Conservation (phyloP, 2,797 vertebrate species). For the Anguilla pacifica region DNA sequence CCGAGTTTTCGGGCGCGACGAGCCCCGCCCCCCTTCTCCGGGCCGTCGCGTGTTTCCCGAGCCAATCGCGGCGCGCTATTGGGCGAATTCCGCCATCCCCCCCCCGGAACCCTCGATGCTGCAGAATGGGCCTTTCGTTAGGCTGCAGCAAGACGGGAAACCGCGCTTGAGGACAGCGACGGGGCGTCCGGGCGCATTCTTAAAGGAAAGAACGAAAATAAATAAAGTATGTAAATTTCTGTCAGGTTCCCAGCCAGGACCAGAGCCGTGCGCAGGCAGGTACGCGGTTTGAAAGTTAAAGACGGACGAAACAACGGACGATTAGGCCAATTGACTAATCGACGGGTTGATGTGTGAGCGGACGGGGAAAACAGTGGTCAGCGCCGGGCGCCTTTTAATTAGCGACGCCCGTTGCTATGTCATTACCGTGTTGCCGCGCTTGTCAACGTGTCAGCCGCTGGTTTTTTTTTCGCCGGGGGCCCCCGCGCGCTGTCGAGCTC, state of each 20-base stretch:
- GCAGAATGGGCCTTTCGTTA: neutral
- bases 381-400: neutral
- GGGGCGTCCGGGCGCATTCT: neutral
- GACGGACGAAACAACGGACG: neutral
- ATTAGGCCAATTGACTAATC: neutral
- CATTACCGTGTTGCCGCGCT: neutral
- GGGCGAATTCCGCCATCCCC: neutral
- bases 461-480: neutral
- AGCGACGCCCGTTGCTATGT: neutral
- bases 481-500: neutral
- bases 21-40: neutral
- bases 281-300: neutral
- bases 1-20: too few species aligned
- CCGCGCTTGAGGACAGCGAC: too few species aligned
- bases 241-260: neutral
- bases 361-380: neutral
- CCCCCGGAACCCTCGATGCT: neutral
- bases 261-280: neutral
- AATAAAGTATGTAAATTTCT: neutral
- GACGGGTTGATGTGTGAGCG: neutral
- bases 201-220: neutral
- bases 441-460: neutral
- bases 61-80: neutral
- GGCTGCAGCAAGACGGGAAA: neutral
- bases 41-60: neutral